Evolutionary conservation across 2,888 invertebrate species (phyloP), one percentile per base, ranked within the genome.

Genomic region (Tromatobia lineatoria): DNA sequence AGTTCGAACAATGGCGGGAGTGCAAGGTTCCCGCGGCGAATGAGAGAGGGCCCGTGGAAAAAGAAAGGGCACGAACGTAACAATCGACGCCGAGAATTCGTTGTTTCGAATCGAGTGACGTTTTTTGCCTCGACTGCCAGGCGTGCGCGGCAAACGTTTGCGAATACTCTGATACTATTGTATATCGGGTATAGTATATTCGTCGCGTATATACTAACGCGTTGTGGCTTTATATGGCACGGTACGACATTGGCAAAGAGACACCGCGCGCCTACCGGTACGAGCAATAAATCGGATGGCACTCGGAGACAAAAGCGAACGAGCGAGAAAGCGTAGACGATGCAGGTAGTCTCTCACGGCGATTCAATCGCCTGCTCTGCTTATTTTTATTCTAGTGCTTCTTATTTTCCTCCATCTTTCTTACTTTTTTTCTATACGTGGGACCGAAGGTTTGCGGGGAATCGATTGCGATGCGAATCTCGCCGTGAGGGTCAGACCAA

Each of bases 261-360:
- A 86, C 57, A 84, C 87, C 87, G 87, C 84, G 70, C 70, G 84
- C 80, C 82, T 83, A 86, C 80, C 64, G 82, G 86, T 85, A 86
- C 76, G 76, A 82, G 86, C 83, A 85, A 87, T 86, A 85, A 87
- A 86, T 87, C 86, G 83, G 87, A 86, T 85, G 80, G 87, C 86
- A 85, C 87, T 82, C 85, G 59, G 80, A 83, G 84, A 86, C 86
- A 87, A 87, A 87, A 86, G 85, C 81, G 81, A 85, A 85, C 75
- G 67, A 64, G 47, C 42, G 54, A 78, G 57, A 66, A 80, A 61
- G 66, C 70, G 79, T 79, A 77, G 73, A 73, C 73, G 59, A 34
- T 80, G 77, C 83, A 64, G 83, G 77, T 71, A 80, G 80, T 80
- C 80, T 81, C 79, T 69, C 81, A 66, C 80, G 76, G 64, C 67